Base-by-base conservation (phyloP, 92 coral and sea anemone genomes). In the Siderastrea radians region DNA sequence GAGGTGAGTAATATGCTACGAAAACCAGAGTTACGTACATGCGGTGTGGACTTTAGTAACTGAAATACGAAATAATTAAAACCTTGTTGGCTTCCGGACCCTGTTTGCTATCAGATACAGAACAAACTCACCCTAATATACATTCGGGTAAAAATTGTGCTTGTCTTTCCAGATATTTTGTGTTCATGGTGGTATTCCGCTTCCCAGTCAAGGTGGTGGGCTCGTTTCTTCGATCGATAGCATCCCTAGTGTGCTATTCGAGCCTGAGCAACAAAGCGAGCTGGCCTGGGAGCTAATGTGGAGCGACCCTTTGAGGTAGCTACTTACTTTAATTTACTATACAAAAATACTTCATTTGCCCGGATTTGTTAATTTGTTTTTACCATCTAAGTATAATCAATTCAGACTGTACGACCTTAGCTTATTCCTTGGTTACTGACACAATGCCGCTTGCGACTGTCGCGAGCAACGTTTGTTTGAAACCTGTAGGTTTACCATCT, bases 211-310 rank as follows among this genome's bases (percentile, higher is more conserved):
- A 67, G 95, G 92, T 38, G 93, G 91, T 64, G 98, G 98, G 63
- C 87, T 86, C 59, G 82, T 95, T 47, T 77, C 84, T 44, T 94
- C 89, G 7, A 95, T 95, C 52, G 90, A 95, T 70, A 62, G 58
- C 43, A 87, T 95, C 68, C 96, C 96, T 54, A 91, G 81, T 51
- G 75, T 44, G 52, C 85, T 95, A 14, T 61, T 58, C 62, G 96
- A 95, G 63, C 98, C 98, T 1, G 91, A 93, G 47, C 86, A 84
- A 68, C 96, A 95, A 62, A 84, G 90, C 71, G 93, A 89, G 86
- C 81, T 95, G 89, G 96, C 98, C 89, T 95, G 98, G 98, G 98
- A 93, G 71, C 84, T 95, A 65, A 92, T 95, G 92, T 95, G 98
- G 98, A 94, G 94, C n/a, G 98, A 95, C 54, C 98, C 98, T 14